Evolutionary conservation across 1,140 invertebrate genomes (phyloP).

Genomic region (Bombus cullumanus): DNA sequence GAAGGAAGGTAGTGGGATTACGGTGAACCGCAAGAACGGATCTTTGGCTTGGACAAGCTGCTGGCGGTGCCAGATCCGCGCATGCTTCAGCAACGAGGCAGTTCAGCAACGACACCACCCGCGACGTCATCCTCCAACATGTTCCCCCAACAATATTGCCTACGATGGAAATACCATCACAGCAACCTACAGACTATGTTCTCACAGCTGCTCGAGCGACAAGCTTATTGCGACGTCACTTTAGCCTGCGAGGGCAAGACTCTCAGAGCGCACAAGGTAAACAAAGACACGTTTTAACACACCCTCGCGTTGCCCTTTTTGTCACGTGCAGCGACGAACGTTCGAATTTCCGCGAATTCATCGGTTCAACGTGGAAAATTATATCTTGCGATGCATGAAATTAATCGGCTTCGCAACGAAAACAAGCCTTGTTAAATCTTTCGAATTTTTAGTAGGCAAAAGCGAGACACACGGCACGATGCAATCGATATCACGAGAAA

Average conservation of each 20-base stretch:
- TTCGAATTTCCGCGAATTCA: not conserved
- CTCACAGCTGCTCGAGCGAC: slow-evolving; percentile 92
- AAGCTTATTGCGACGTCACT: slow-evolving; percentile 95
- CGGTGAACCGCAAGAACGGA: slow-evolving; percentile 69
- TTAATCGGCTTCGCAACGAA: no score
- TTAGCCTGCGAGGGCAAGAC: slow-evolving; percentile 94
- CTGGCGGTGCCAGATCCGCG: slow-evolving; percentile 72
- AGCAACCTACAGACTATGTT: slow-evolving; percentile 95
- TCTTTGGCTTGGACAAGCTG: slow-evolving; percentile 62
- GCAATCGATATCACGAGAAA: no score
- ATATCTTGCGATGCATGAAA: no score
- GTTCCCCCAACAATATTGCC: slow-evolving; percentile 93
- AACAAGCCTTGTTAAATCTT: no score
- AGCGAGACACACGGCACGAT: no score
- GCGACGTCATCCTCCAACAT: slow-evolving; percentile 79
- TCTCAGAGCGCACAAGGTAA: slow-evolving; percentile 94
- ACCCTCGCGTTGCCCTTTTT: no score
- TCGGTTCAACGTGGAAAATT: no score
- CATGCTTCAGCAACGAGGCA: slow-evolving; percentile 78
- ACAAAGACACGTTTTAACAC: not conserved
- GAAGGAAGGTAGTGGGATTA: slow-evolving; percentile 32
- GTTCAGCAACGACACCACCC: slow-evolving; percentile 63
- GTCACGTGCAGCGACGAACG: not conserved
- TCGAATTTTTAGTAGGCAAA: no score
- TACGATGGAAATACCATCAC: slow-evolving; percentile 96